Evolutionary conservation across 2,797 vertebrate genomes (phyloP).

Genomic region (Luscinia megarhynchos): DNA sequence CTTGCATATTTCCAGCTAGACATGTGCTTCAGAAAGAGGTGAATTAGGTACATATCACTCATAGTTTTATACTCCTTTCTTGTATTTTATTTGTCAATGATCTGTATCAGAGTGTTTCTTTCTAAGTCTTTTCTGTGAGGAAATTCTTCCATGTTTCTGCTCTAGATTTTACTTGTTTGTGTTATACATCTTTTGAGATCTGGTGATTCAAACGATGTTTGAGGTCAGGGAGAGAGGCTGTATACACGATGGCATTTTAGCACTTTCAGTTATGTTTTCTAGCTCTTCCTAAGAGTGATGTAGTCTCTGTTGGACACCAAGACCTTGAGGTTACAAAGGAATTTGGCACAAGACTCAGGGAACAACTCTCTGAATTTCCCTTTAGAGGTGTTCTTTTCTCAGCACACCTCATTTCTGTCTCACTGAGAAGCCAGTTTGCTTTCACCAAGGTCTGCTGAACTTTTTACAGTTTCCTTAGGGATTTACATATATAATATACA

Average conservation of each 20-base stretch:
- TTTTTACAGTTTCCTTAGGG: constrained; percentile 10
- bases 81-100: not conserved
- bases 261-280: constrained; percentile 29
- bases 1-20: not conserved
- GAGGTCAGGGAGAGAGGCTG: not conserved
- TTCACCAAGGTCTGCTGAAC: constrained; percentile 36
- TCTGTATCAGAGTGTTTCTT: not conserved
- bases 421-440: constrained; percentile 37
- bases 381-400: constrained; percentile 44
- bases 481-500: not conserved
- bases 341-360: constrained; percentile 26
- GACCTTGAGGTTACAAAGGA: constrained; percentile 35
- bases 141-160: not conserved
- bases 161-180: not conserved
- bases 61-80: not conserved
- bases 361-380: constrained; percentile 25
- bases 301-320: constrained; percentile 32
- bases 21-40: not conserved
- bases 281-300: constrained; percentile 17
- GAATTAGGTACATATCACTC: not conserved
- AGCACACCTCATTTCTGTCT: constrained; percentile 58
- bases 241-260: constrained; percentile 20
- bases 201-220: not conserved
- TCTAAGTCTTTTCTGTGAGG: not conserved
- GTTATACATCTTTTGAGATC: not conserved